phyloP scores from a whole-genome alignment of 2,888 invertebrate genomes.

The Pammene fasciana region DNA sequence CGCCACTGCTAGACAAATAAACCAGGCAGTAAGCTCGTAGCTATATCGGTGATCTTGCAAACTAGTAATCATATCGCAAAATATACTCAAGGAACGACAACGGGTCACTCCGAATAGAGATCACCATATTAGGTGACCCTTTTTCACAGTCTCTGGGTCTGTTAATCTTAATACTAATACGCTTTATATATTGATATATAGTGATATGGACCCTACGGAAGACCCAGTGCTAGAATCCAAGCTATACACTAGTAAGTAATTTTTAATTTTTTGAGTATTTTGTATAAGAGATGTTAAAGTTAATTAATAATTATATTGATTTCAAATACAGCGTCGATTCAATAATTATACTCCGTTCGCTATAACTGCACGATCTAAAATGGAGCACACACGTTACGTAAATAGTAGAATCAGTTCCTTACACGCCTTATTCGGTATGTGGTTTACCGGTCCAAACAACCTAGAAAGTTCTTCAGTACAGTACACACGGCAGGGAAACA shows the following conservation, averaged over 20 bases:
- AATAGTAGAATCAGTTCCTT: slow-evolving; percentile 17
- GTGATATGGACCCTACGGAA: too few species aligned
- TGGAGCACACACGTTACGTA: slow-evolving; percentile 12
- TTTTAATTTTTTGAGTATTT: too few species aligned
- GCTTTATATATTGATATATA: too few species aligned
- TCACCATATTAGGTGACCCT: too few species aligned
- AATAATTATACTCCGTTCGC: not conserved
- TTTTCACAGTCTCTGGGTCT: too few species aligned
- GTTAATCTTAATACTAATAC: too few species aligned
- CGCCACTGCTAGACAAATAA: slow-evolving; percentile 24
- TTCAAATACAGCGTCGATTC: not conserved
- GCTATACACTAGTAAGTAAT: too few species aligned
- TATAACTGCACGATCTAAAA: not conserved
- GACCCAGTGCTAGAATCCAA: too few species aligned
- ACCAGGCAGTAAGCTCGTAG: slow-evolving; percentile 3
- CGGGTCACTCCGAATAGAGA: too few species aligned
- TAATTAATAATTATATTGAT: too few species aligned
- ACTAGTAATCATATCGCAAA: not conserved
- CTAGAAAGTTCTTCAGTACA: slow-evolving; percentile 38
- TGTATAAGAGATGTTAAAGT: too few species aligned
- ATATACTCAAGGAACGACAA: too few species aligned
- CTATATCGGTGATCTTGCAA: not conserved
- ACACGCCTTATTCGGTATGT: slow-evolving; percentile 28
- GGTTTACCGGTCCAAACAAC: slow-evolving; percentile 29
- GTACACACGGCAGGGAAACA: slow-evolving; percentile 30